A percentile compares a stretch with the other conserved stretches of the same genome.
These are phyloP conservation scores for Julus scanicus DNA, from an alignment of 2,888 invertebrate species.

Conservation along the genomic window DNA sequence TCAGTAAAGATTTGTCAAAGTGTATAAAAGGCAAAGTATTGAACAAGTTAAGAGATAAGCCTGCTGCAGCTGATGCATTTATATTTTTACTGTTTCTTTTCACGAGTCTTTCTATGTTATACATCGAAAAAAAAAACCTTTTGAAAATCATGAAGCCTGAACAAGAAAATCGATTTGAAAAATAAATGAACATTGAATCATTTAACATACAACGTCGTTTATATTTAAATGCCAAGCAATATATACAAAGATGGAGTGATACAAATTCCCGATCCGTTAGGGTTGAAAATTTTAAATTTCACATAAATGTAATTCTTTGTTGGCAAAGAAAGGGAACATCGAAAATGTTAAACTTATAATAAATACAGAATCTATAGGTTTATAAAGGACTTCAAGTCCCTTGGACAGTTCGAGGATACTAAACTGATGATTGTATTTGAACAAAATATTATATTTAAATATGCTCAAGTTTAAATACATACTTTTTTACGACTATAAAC, in stretches of 20 bases:
- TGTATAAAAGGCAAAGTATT: conserved; percentile 47
- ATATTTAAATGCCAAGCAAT: not conserved
- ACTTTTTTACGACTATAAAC: too few species aligned
- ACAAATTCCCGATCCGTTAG: not conserved
- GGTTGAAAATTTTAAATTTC: not conserved
- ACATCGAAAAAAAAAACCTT: not conserved
- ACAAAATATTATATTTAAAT: too few species aligned
- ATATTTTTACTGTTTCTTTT: conserved; percentile 25
- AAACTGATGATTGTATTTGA: too few species aligned
- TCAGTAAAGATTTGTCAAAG: conserved; percentile 44
- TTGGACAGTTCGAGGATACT: too few species aligned
- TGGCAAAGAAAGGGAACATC: not conserved
- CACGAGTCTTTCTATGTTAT: not conserved
- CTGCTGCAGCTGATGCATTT: conserved; percentile 9
- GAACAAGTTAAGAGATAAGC: conserved; percentile 45
- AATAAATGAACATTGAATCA: conserved; percentile 45
- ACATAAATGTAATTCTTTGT: not conserved
- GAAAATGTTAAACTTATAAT: not conserved
- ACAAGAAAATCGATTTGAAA: conserved; percentile 43
- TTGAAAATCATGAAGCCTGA: conserved; percentile 30
- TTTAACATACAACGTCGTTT: conserved; percentile 29
- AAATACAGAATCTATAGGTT: not conserved
- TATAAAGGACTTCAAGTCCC: not conserved
- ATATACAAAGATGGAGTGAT: not conserved
- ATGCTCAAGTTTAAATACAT: too few species aligned